Percentiles rank a stretch among this genome's conserved stretches.
Evolutionary conservation across 2,888 invertebrate genomes (phyloP).

Genomic region (Epinotia brunnichana): DNA sequence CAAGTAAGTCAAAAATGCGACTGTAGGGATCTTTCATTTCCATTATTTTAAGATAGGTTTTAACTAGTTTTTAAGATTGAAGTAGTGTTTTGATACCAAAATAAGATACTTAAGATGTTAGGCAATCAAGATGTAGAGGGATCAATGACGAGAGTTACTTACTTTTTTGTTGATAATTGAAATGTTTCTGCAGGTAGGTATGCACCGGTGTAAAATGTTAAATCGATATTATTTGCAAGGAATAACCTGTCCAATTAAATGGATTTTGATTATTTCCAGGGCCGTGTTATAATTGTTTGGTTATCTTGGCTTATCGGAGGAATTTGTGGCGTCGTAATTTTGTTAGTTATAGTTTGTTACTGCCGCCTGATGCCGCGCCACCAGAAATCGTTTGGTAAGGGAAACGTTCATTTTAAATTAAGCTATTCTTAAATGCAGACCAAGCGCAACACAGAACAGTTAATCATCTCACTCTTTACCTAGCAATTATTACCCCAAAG

Average conservation of each 20-base stretch:
- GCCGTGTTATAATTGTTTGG: constrained; percentile 82
- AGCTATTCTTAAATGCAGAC: background rate
- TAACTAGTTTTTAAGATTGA: constrained; percentile 53
- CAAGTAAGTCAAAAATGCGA: constrained; percentile 53
- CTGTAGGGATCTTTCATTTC: constrained; percentile 49
- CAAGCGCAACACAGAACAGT: background rate
- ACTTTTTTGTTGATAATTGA: constrained; percentile 73
- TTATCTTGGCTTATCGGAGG: constrained; percentile 84
- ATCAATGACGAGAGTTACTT: constrained; percentile 69
- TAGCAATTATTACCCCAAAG: background rate
- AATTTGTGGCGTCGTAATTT: constrained; percentile 85
- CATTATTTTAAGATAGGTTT: constrained; percentile 54
- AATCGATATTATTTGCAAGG: constrained; percentile 45
- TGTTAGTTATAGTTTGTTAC: constrained; percentile 86
- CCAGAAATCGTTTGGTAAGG: constrained; percentile 87
- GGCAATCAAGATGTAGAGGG: constrained; percentile 58
- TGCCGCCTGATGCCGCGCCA: constrained; percentile 88
- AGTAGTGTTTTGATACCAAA: constrained; percentile 56
- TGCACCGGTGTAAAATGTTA: constrained; percentile 58
- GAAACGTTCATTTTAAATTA: constrained; percentile 6
- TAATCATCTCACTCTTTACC: background rate
- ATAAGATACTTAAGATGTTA: constrained; percentile 67
- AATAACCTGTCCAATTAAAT: constrained; percentile 39
- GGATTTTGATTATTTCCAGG: constrained; percentile 62
- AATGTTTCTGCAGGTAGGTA: constrained; percentile 82